Percentiles rank a stretch among this genome's conserved stretches.
These are phyloP conservation scores for Drosophila kepulauana DNA, from an alignment of 1,140 invertebrate species.

Conservation along the genomic window DNA sequence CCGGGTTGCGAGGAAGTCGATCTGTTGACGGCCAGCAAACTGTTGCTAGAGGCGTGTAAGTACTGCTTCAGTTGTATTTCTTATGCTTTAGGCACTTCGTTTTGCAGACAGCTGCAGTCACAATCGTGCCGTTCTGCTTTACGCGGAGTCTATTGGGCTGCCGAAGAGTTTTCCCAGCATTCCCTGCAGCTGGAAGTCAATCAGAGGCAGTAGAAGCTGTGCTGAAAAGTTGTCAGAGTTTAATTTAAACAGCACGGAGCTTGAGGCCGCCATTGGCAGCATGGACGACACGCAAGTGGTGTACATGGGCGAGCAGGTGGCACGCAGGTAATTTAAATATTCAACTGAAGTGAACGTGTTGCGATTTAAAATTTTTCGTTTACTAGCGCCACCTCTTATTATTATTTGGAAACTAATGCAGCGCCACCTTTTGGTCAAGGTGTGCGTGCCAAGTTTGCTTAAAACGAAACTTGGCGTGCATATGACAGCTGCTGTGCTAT, in stretches of 20 bases:
- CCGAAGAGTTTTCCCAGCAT: slow-evolving; percentile 67
- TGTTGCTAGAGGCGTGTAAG: slow-evolving; percentile 76
- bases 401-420: slow-evolving; percentile 70
- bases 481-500: not conserved
- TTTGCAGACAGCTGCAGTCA: slow-evolving; percentile 78
- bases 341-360: no score
- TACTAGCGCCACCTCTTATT: slow-evolving; percentile 65
- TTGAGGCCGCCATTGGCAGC: slow-evolving; percentile 14
- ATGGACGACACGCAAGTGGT: slow-evolving; percentile 35
- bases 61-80: not conserved
- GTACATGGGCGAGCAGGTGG: slow-evolving; percentile 76
- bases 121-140: slow-evolving; percentile 75
- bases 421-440: slow-evolving; percentile 77
- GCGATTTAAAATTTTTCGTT: not conserved
- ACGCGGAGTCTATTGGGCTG: slow-evolving; percentile 72
- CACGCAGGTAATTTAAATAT: slow-evolving; percentile 50
- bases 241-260: slow-evolving; percentile 10
- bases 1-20: slow-evolving; percentile 87
- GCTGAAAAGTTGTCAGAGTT: not conserved
- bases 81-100: not conserved
- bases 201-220: slow-evolving; percentile 51
- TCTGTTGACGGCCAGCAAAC: slow-evolving; percentile 73
- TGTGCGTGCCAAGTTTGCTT: slow-evolving; percentile 37
- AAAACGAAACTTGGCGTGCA: not conserved
- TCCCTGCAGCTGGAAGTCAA: slow-evolving; percentile 52